phyloP scores from a whole-genome alignment of 2,888 invertebrate species.

The Heliconius erato region DNA sequence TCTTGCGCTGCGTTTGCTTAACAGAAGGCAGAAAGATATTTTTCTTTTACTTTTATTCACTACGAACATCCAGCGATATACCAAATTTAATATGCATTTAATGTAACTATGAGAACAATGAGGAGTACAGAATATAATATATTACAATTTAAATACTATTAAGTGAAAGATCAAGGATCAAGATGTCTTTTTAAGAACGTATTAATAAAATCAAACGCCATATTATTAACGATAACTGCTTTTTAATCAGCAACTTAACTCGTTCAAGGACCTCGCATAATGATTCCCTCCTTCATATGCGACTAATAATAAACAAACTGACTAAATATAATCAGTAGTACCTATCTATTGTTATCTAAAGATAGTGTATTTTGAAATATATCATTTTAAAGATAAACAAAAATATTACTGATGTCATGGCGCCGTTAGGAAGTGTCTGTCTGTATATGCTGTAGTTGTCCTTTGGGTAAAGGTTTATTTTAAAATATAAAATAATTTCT shows the following conservation, averaged over 20 bases:
- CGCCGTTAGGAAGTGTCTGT: not conserved
- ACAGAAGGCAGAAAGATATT: not conserved
- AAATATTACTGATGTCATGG: not conserved
- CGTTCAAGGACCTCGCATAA: not conserved
- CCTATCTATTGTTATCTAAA: not conserved
- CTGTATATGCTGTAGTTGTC: not conserved
- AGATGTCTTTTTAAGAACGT: not conserved
- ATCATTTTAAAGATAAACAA: slow-evolving; percentile 9
- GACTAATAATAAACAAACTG: not conserved
- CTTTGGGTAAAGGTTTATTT: not conserved
- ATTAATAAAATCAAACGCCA: not conserved
- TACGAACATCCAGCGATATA: too few relatives aligned
- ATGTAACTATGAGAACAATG: too few relatives aligned
- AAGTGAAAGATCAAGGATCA: not conserved
- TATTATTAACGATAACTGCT: too few relatives aligned
- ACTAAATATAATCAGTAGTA: not conserved
- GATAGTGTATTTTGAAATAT: not conserved
- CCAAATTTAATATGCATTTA: too few relatives aligned
- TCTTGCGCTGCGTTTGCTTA: not conserved
- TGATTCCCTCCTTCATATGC: not conserved
- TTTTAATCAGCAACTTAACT: not conserved
- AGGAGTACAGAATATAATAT: too few relatives aligned
- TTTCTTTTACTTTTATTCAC: not conserved
- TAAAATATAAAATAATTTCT: not conserved
- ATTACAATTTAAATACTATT: too few relatives aligned